Base-by-base conservation (phyloP, 2,113 vertebrate genomes). In the Trichomycterus rosablanca region DNA sequence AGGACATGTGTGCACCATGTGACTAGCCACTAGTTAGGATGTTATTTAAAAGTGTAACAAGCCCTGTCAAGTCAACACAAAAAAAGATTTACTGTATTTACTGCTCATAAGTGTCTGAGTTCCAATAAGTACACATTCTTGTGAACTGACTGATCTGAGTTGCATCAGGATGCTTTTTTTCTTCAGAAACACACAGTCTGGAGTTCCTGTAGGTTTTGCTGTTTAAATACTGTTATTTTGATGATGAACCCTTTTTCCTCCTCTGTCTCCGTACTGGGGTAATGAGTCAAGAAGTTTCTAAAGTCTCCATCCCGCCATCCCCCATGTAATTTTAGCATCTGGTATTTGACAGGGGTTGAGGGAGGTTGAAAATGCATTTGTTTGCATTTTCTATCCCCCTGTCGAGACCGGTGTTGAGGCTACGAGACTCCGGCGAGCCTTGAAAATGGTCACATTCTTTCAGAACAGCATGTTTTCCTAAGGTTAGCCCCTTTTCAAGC, bases 371-470 rank as follows among this genome's bases (percentile, higher is more conserved):
- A 74, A 78, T 74, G 71, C 76, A 67, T 81, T 80, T 82, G 74
- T 83, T 83, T 77, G 67, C 73, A 72, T 56, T 62, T 68, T 77
- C 68, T 71, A 63, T 64, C 64, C 58, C 54, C 63, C 68, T 68
- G 66, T 54, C 58, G 66, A 75, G 59, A 62, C 67, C 73, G 18
- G 32, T 26, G 42, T 65, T 20, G 40, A 42, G 59, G 56, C 40
- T 44, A 10, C 37, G 55, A 53, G 39, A 59, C 54, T 70, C 69
- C 43, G 59, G 54, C 57, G 49, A 68, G 71, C 78, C 76, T 77
- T 82, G 77, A 81, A 81, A 78, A 67, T 78, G 78, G 76, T 75
- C 78, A 73, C 80, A 84, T 87, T 85, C 78, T 78, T 82, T 69
- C 16, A 79, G 76, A 75, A 73, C 77, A 78, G 76, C 64, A 75